Evolutionary conservation across 2,113 vertebrate genomes (phyloP), one percentile per base, ranked within the genome.

Genomic region (Uropsilus gracilis): DNA sequence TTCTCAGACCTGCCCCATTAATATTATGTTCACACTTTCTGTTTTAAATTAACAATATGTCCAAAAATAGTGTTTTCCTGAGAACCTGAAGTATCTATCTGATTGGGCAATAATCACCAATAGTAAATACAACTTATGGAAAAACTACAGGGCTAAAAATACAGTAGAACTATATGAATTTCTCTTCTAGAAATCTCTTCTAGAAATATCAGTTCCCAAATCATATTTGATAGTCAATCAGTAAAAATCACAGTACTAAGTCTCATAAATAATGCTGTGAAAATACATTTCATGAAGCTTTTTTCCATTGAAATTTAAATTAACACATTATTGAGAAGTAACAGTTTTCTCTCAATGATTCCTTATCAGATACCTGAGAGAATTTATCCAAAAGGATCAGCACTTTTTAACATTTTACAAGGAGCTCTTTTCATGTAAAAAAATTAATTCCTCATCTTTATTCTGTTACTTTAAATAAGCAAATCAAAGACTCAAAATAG

Each of bases 211-310:
- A 75, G 57, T 89, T 98, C 37, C 81, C 37, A 88, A 97, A 75
- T 81, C 89, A 81, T 93, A 95, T 76, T 84, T 64, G 9, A 89
- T 97, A 96, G 97, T n/a, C n/a, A 95, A 86, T 95, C 89, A 93
- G n/a, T 94, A 95, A 12, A 10, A 88, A 97, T 95, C 94, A n/a
- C n/a, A n/a, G n/a, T 71, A 88, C 82, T 72, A 94, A 30, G 94
- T 97, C 94, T 93, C 57, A 95, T 96, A 92, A 82, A 77, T 97
- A 96, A 92, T 61, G 57, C 26, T 30, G 76, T 88, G 17, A 14
- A 14, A 55, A 22, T 55, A 55, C 6, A 55, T 55, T 53, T 55
- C 1, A 0, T 64, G 48, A 26, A 97, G 34, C 1, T 50, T 92
- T 68, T 34, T 95, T 89, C n/a, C 72, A 46, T 30, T 76, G 63